Evolutionary conservation across 2,888 invertebrate genomes (phyloP), one percentile per base, ranked within the genome.

Genomic region (Xanthorhoe designata): DNA sequence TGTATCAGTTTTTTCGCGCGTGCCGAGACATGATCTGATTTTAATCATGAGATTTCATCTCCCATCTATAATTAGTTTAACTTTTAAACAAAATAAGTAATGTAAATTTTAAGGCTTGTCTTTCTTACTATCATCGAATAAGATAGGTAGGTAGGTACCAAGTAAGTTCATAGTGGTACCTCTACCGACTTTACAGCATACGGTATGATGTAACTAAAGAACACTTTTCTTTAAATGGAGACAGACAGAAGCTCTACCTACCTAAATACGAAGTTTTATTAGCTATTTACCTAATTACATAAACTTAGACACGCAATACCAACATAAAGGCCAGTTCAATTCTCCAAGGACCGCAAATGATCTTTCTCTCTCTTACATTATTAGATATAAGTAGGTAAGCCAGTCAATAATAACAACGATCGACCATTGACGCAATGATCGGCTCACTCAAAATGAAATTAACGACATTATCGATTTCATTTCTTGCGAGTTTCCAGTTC

Each of bases 1-100:
- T 76, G 74, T 75, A 61, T 75, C 75, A 76, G 64, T 68, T 72
- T 61, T 68, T 65, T 42, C 45, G 35, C 61, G 59, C 53, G 50
- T 57, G 47, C 61, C 32, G 19, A 38, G 59, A 61, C 66, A 62
- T 63, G 64, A 57, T 68, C 57, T 55, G 35, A 50, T 60, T 67
- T 63, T 45, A 66, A 55, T 59, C 56, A 65, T 47, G 13, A 42
- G 38, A 47, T 47, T 47, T 47, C 17, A 47, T 47, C 47, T 17
- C 8, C 47, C 8, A 7, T 45, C 7, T 17, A 15, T 47, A 47
- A 32, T 32, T 32, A 32, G 32, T 32, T 32, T 32, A 32, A 4
- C 32, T 2, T 32, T 32, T 32, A 6, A 4, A 32, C 32, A 32
- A 32, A 32, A 32, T 32, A 32, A 7, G 0, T 24, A 24, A 24